Evolutionary conservation across 30 jellyfish, hydroid and myxozoan genomes (phyloP), one percentile per base, ranked within the genome.

Genomic region (Chrysaora quinquecirrha): DNA sequence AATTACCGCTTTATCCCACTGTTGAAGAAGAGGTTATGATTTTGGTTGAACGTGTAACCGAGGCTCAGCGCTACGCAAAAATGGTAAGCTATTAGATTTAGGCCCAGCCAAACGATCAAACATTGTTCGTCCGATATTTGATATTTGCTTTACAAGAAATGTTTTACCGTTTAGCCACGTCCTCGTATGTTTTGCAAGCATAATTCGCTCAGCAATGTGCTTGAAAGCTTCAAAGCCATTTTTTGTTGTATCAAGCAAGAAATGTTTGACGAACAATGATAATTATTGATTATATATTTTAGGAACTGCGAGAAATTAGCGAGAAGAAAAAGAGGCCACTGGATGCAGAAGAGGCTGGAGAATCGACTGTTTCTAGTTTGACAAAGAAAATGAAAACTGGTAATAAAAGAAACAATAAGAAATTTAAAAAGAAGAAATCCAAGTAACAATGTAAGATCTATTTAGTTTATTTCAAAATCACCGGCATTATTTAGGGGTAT

Each of bases 1-100:
- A 94, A 83, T 87, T 94, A 34, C 97, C 99, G n/a, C 48, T 88
- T 20, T 96, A 83, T 50, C 97, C 95, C 6, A 83, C 74, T 35
- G 96, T 80, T 16, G 99, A 95, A 76, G 97, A 95, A 72, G 99
- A 95, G 60, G 99, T 90, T 9, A 95, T 95, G 99, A 84, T 88
- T 1, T 84, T 95, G 0, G 96, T 89, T 18, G 98, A 95, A 34
- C 74, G 98, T 16, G 99, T 95, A n/a, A 85, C 96, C 38, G 99
- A 95, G 66, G 99, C 97, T 23, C 98, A 95, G 70, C 70, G 99
- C 30, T 72, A 30, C 54, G 98, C 99, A n/a, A 89, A 76, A 86
- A 80, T 89, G 97, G 99, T 93, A 34, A 10, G 96, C 20, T 46
- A 0, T 33, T 34, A 49, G n/a, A n/a, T n/a, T n/a, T n/a, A n/a